A percentile compares a stretch with the other conserved stretches of the same genome.
phyloP scores from a whole-genome alignment of 2,888 invertebrate genomes.

The Heliothis peltigera region DNA sequence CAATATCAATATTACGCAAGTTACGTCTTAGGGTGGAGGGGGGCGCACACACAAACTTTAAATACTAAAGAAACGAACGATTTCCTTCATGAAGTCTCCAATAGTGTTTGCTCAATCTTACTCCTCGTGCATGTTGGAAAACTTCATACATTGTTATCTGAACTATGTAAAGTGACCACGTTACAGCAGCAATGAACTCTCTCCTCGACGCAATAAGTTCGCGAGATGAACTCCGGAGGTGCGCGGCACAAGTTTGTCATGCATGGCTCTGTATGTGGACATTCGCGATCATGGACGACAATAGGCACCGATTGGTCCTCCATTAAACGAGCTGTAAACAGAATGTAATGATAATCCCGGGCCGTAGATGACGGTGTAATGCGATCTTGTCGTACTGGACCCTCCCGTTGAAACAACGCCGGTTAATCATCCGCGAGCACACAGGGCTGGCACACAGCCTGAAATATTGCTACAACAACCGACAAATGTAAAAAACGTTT shows the following conservation, averaged over 20 bases:
- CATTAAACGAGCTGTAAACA: conserved; percentile 42
- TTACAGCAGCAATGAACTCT: background rate
- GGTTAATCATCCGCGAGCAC: conserved; percentile 48
- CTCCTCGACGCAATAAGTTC: background rate
- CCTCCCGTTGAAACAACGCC: conserved; percentile 43
- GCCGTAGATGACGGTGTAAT: conserved; percentile 53
- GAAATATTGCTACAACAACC: conserved; percentile 1
- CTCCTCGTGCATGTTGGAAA: background rate
- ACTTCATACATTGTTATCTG: no score
- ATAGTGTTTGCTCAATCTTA: background rate
- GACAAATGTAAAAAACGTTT: background rate
- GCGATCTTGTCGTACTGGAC: conserved; percentile 35
- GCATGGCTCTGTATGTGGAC: background rate
- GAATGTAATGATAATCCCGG: conserved; percentile 48
- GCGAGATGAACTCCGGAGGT: background rate
- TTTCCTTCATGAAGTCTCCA: background rate
- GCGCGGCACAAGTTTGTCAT: background rate
- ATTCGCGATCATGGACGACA: background rate
- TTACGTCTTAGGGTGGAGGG: background rate
- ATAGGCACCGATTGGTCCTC: background rate
- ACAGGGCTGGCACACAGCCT: conserved; percentile 34
- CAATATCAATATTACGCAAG: conserved; percentile 20
- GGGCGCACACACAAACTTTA: background rate
- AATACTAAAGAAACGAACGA: conserved; percentile 3
- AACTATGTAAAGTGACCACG: background rate